These are phyloP conservation scores for Epizoanthus illoricatus DNA, from an alignment of 92 coral and sea anemone species.

Conservation along the genomic window DNA sequence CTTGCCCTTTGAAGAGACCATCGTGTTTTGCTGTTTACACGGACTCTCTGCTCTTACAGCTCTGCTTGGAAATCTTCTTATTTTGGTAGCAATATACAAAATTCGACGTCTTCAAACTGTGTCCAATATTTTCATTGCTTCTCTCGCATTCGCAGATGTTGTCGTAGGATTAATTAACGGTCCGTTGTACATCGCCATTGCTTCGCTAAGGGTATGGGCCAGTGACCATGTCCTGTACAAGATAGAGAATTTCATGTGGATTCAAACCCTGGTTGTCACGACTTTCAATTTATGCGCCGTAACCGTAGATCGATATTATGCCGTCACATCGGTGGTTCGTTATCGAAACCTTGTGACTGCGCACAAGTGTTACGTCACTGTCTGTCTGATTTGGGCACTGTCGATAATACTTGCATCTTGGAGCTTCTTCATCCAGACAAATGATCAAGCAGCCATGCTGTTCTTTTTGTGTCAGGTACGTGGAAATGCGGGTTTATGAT, in stretches of 20 bases:
- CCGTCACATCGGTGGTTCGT: slow-evolving; percentile 37
- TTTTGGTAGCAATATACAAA: slow-evolving; percentile 30
- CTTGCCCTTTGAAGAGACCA: slow-evolving; percentile 39
- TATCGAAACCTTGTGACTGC: slow-evolving; percentile 32
- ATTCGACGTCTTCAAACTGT: slow-evolving; percentile 39
- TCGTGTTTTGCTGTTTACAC: slow-evolving; percentile 34
- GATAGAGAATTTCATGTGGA: slow-evolving; percentile 51
- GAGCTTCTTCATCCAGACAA: slow-evolving; percentile 21
- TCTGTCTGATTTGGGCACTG: slow-evolving; percentile 27
- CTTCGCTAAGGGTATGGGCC: slow-evolving; percentile 38
- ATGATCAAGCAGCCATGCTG: background rate
- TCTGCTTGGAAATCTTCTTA: slow-evolving; percentile 39
- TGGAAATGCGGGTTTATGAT: no score
- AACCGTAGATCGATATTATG: slow-evolving; percentile 46
- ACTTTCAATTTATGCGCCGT: slow-evolving; percentile 46
- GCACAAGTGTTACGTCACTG: background rate
- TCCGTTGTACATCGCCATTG: slow-evolving; percentile 45
- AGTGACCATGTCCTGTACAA: slow-evolving; percentile 34
- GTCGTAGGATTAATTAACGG: slow-evolving; percentile 39
- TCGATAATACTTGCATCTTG: slow-evolving; percentile 35
- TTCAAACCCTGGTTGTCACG: slow-evolving; percentile 49
- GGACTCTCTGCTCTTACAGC: slow-evolving; percentile 30
- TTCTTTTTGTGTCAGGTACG: slow-evolving; percentile 21
- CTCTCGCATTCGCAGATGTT: slow-evolving; percentile 53
- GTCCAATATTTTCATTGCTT: slow-evolving; percentile 48